These are phyloP conservation scores for Tridacna crocea DNA, from an alignment of 2,888 invertebrate species.

Conservation along the genomic window DNA sequence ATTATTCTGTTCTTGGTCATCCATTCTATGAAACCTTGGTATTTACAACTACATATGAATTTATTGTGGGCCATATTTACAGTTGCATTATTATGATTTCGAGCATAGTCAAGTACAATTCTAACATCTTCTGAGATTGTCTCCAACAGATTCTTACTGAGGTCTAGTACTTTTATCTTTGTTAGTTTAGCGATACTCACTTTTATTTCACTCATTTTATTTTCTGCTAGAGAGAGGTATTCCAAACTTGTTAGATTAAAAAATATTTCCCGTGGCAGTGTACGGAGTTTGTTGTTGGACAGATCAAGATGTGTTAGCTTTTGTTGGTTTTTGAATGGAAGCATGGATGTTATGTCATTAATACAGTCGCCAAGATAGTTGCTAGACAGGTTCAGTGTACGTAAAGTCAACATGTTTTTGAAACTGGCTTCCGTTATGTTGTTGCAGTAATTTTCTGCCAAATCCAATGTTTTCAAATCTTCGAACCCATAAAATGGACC, in stretches of 20 bases:
- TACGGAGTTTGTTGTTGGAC: constrained; percentile 9
- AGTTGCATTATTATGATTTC: not conserved
- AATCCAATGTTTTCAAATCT: not conserved
- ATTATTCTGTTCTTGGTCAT: not conserved
- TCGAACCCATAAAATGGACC: constrained; percentile 5
- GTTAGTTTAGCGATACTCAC: not conserved
- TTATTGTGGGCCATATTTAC: not conserved
- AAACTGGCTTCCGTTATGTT: constrained; percentile 3
- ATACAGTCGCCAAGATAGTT: not conserved
- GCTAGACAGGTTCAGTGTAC: not conserved
- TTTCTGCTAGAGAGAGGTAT: not conserved
- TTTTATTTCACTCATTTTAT: not conserved
- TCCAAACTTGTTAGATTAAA: not conserved
- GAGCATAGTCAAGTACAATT: not conserved
- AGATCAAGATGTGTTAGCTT: constrained; percentile 9
- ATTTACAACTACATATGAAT: constrained; percentile 9
- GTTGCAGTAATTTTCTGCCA: constrained; percentile 5
- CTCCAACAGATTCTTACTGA: not conserved
- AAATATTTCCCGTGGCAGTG: not conserved
- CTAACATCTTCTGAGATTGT: not conserved
- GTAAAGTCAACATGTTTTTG: constrained; percentile 1
- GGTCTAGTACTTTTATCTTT: not conserved
- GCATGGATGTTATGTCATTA: not conserved
- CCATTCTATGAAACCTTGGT: constrained; percentile 7
- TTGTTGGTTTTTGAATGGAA: not conserved